These are phyloP conservation scores for Micromys minutus DNA, from an alignment of 2,113 vertebrate genomes.

Conservation along the genomic window DNA sequence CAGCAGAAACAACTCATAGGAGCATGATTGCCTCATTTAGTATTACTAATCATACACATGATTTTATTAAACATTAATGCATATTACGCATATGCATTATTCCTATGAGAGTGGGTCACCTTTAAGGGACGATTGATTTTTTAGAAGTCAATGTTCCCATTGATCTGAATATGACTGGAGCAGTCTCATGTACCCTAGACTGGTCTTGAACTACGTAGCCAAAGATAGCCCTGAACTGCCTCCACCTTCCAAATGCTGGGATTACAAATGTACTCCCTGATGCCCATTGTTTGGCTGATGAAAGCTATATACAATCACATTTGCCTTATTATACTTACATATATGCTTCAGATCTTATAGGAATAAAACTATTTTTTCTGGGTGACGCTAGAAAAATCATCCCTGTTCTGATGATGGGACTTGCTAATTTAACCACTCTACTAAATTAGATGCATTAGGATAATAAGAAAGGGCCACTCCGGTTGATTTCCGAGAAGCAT, in stretches of 20 bases:
- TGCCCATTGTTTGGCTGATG: not conserved
- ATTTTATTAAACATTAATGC: not conserved
- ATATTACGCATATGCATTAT: not conserved
- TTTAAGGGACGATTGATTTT: not conserved
- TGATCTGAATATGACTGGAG: not conserved
- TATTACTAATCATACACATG: not conserved
- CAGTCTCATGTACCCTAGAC: not conserved
- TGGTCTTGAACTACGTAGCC: not conserved
- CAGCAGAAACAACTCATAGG: not conserved
- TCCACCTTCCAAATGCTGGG: not conserved
- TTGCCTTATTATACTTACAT: not conserved
- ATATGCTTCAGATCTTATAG: not conserved
- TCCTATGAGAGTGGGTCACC: not conserved
- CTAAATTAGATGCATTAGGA: not conserved
- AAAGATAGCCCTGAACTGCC: not conserved
- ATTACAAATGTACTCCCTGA: not conserved
- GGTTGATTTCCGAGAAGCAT: constrained; percentile 24
- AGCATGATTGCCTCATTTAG: not conserved
- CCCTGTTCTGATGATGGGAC: not conserved
- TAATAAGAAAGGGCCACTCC: not conserved
- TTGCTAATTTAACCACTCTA: not conserved
- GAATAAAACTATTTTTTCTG: constrained; percentile 14
- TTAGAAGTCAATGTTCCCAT: not conserved
- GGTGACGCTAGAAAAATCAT: not conserved
- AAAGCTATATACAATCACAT: not conserved